Percentiles rank a stretch among this genome's conserved stretches.
These are phyloP conservation scores for Noctua pronuba DNA, from an alignment of 2,888 invertebrate species.

Conservation along the genomic window DNA sequence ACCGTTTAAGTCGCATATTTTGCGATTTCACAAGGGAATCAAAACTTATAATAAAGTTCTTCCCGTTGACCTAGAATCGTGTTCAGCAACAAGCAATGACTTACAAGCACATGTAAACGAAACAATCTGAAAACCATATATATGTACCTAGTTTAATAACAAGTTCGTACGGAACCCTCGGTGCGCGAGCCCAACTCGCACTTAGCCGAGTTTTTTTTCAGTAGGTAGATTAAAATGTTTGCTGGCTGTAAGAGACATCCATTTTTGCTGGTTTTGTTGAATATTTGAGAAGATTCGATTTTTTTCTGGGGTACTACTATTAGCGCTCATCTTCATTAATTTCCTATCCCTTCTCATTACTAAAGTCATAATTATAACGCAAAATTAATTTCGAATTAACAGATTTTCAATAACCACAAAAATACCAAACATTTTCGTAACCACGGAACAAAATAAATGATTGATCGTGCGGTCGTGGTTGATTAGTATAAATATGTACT, in stretches of 20 bases:
- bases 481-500: constrained; percentile 66
- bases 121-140: too few species aligned
- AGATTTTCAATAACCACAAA: constrained; percentile 23
- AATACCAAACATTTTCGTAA: constrained; percentile 12
- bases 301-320: not conserved
- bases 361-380: not conserved
- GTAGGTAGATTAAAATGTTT: not conserved
- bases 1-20: too few species aligned
- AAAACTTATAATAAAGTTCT: too few species aligned
- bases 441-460: constrained; percentile 40
- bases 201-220: not conserved
- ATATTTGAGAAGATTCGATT: not conserved
- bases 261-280: not conserved
- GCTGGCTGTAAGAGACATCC: too few species aligned
- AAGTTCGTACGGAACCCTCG: not conserved
- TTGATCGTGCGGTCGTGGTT: constrained; percentile 53
- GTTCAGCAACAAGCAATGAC: too few species aligned
- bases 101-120: too few species aligned
- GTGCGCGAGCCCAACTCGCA: not conserved
- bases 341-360: not conserved
- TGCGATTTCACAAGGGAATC: too few species aligned
- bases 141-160: too few species aligned
- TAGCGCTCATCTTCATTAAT: not conserved
- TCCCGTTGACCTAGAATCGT: too few species aligned
- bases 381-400: not conserved